A percentile compares a stretch with the other conserved stretches of the same genome.
phyloP scores from a whole-genome alignment of 1,140 invertebrate genomes.

The Drosophila parvula region DNA sequence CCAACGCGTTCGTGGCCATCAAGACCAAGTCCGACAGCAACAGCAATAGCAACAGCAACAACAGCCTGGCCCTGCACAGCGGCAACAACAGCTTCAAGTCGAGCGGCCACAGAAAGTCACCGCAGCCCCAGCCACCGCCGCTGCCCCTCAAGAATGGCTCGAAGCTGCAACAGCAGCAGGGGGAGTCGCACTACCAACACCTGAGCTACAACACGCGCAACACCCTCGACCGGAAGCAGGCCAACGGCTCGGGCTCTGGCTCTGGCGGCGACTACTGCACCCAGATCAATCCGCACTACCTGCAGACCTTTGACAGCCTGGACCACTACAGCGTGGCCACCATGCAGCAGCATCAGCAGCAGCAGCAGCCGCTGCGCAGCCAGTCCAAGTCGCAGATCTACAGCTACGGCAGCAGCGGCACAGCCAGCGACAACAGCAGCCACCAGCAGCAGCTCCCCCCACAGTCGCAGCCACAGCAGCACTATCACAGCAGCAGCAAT shows the following conservation, averaged over 20 bases:
- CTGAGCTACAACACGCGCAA: constrained; percentile 69
- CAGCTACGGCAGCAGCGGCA: constrained; percentile 76
- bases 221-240: constrained; percentile 72
- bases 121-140: constrained; percentile 67
- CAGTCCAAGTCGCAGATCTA: constrained; percentile 82
- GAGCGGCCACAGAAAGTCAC: constrained; percentile 63
- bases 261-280: constrained; percentile 66
- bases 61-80: constrained; percentile 66
- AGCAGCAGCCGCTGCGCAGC: constrained; percentile 72
- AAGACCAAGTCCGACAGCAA: constrained; percentile 69
- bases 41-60: constrained; percentile 63
- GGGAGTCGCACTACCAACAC: constrained; percentile 75
- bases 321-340: constrained; percentile 77
- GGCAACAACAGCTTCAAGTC: constrained; percentile 76
- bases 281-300: constrained; percentile 79
- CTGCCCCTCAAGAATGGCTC: constrained; percentile 72
- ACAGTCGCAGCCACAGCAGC: constrained; percentile 61
- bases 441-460: constrained; percentile 52
- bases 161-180: constrained; percentile 52
- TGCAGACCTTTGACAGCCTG: constrained; percentile 80
- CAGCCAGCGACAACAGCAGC: constrained; percentile 63
- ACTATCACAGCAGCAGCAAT: constrained; percentile 71
- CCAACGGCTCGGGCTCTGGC: constrained; percentile 11
- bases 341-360: constrained; percentile 62
- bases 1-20: constrained; percentile 78